A percentile compares a stretch with the other conserved stretches of the same genome.
phyloP scores from a whole-genome alignment of 37 sponge, comb jelly and placozoan species.

The Diacarnus erythraeanus region DNA sequence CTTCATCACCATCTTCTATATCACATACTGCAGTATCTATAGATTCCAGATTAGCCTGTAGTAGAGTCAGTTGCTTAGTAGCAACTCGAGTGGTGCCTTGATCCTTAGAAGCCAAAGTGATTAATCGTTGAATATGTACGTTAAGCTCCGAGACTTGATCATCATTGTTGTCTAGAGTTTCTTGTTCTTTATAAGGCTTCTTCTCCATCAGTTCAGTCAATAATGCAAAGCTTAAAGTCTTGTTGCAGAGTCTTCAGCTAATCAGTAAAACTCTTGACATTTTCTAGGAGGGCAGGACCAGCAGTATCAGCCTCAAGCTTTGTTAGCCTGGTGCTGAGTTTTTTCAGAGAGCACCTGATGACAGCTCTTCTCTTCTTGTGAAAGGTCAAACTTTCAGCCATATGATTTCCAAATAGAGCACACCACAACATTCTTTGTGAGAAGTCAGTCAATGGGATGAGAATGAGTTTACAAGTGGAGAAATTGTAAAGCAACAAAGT shows the following conservation, averaged over 20 bases:
- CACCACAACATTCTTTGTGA: neutral
- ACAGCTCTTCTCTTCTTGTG: conserved; percentile 46
- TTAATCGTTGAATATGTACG: neutral
- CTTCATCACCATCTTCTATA: neutral
- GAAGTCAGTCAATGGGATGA: neutral
- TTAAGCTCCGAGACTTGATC: neutral
- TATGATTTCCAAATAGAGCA: neutral
- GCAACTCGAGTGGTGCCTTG: neutral
- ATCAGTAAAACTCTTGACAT: neutral
- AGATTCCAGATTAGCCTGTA: neutral
- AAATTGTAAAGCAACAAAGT: neutral
- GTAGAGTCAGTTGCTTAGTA: neutral
- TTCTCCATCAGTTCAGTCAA: neutral
- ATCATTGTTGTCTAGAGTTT: neutral
- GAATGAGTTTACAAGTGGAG: neutral
- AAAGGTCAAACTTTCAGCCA: neutral
- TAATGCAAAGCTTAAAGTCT: neutral
- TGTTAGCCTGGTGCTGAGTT: conserved; percentile 20
- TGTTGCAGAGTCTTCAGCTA: conserved; percentile 23
- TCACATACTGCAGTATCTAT: neutral
- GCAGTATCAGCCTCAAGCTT: conserved; percentile 22
- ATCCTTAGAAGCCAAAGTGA: neutral
- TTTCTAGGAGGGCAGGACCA: conserved; percentile 20
- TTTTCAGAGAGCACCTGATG: conserved; percentile 26
- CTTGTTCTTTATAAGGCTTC: neutral